Percentiles rank a stretch among this genome's conserved stretches.
Evolutionary conservation across 2,113 vertebrate genomes (phyloP).

Genomic region (Leptocoma aspasia): DNA sequence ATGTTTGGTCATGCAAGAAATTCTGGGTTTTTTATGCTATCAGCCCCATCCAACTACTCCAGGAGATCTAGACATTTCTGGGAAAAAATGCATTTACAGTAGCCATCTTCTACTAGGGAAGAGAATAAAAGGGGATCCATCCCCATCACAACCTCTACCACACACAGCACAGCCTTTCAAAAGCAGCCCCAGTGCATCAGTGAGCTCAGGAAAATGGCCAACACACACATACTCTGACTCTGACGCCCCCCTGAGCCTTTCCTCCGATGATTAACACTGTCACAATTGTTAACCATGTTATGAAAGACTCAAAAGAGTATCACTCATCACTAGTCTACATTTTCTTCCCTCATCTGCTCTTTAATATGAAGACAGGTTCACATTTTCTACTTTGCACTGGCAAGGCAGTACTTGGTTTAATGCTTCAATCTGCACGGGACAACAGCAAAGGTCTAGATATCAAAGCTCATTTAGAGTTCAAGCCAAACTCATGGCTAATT

Average conservation of each 20-base stretch:
- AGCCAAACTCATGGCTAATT: not conserved
- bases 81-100: not conserved
- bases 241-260: not conserved
- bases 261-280: not conserved
- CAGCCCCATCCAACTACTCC: not conserved
- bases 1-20: not conserved
- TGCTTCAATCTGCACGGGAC: not conserved
- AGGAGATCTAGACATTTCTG: not conserved
- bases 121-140: not conserved
- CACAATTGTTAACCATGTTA: rapidly evolving
- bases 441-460: not conserved
- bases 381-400: not conserved
- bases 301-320: not conserved
- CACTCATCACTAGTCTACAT: not conserved
- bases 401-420: not conserved
- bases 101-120: not conserved
- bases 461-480: not conserved
- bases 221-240: not conserved
- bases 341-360: not conserved
- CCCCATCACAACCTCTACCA: not conserved
- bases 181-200: not conserved
- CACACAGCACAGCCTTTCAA: not conserved
- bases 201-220: not conserved
- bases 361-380: not conserved
- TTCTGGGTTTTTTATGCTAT: not conserved